These are phyloP conservation scores for Actias luna DNA, from an alignment of 2,888 invertebrate species.

Conservation along the genomic window DNA sequence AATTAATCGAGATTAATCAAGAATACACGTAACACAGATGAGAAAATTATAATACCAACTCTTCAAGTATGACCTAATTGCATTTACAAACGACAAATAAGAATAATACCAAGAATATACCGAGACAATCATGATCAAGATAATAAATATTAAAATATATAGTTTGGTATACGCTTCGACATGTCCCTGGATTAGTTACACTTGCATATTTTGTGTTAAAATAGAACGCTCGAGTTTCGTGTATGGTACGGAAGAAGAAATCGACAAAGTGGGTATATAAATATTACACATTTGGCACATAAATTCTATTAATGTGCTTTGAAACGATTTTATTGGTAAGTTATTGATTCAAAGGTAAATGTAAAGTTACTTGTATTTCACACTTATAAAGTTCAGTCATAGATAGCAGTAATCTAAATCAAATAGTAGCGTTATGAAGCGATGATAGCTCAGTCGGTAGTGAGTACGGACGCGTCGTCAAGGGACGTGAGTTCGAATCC, in stretches of 20 bases:
- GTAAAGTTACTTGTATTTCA: too few species aligned
- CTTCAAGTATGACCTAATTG: constrained; percentile 2
- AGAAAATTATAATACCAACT: not conserved
- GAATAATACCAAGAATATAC: not conserved
- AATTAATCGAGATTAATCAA: too few species aligned
- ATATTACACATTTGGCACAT: too few species aligned
- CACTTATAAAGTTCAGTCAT: too few species aligned
- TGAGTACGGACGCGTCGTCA: too few species aligned
- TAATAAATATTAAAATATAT: not conserved
- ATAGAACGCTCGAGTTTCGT: not conserved
- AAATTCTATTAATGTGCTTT: too few species aligned
- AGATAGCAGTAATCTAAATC: too few species aligned
- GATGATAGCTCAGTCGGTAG: too few species aligned
- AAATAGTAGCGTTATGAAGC: too few species aligned
- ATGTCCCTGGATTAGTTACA: not conserved
- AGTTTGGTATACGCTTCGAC: not conserved
- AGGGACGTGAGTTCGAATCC: too few species aligned
- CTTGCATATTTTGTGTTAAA: not conserved
- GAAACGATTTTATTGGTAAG: too few species aligned
- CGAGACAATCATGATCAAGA: not conserved
- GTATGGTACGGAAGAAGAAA: not conserved
- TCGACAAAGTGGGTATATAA: not conserved
- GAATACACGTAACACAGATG: not conserved
- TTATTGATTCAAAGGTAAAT: too few species aligned
- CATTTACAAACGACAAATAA: not conserved